Base-by-base conservation (phyloP, 2,888 invertebrate species). In the Acanthopleura granulata region DNA sequence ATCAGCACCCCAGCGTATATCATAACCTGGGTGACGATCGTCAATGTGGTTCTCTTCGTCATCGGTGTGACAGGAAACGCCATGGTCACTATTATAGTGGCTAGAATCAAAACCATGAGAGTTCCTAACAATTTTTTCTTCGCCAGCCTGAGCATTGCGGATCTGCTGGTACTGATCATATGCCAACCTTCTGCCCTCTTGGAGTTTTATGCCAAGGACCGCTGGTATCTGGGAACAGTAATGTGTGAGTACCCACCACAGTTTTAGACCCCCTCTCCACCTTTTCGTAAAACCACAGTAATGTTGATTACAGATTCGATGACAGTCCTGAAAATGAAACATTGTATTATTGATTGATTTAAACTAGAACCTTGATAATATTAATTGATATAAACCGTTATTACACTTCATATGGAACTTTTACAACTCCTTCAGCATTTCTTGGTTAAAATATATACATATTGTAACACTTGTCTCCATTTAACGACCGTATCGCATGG, bases 101-200 rank as follows among this genome's bases (percentile, higher is more conserved):
- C 96, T 86, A 94, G 95, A 89, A 96, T 96, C 72, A 96, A 96
- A 90, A 96, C 97, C 89, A 96, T 97, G 95, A 93, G 96, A 87
- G 97, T 96, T 89, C 96, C 97, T 73, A 97, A 97, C 79, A 97
- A 97, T 90, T 96, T 97, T 85, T 97, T 97, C 91, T 93, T 98
- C 87, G 95, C 97, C 90, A 97, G 97, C 91, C 92, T 98, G 88
- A 97, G 97, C 90, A 94, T 97, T 61, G 97, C 97, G n/a, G 97
- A 98, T 91, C 92, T 97, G 84, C 94, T 97, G 93, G 97, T 97
- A 83, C 91, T 98, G 82, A 91, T 97, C 79, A 94, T 97, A 78
- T 97, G 97, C 89, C 96, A 97, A 78, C 97, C 97, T 14, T 96
- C 97, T 0, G 96, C 96, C 61, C 93, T 97, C 62, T 95, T 97